Evolutionary conservation across 2,888 invertebrate species (phyloP), one percentile per base, ranked within the genome.

Genomic region (Chrysolina americana): DNA sequence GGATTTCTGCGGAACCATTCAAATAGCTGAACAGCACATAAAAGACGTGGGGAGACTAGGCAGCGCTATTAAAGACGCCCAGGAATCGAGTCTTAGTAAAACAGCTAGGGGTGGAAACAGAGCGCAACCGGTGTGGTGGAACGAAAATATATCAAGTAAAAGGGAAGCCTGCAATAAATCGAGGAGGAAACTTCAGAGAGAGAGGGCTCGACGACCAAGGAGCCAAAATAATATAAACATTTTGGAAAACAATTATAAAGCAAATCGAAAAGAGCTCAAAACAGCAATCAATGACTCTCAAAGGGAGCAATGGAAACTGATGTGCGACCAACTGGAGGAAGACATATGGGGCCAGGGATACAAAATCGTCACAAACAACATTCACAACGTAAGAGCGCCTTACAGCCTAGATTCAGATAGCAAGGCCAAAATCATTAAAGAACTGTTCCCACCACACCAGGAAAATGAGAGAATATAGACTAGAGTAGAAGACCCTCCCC

Each of bases 361-460:
- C 28, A 66, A 73, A 47, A 73, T 77, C 1, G 69, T 47, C 0
- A 70, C 10, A 2, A 63, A 65, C 10, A 65, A 47, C 17, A 17
- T 65, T 1, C 41, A 21, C 13, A 11, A 36, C 13, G 13, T 3
- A 11, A 10, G 11, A n/a, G 10, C 21, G 1, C 64, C 41, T 6
- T 64, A 64, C 19, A 41, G 19, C 1, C 6, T 71, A 0, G 0
- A 62, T 0, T 5, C 23, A 4, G 56, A 65, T 2, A 68, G 64
- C 9, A 59, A 63, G 19, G 36, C 15, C 17, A 19, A 56, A 28
- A 56, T 72, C 0, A 50, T 65, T 0, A 28, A 65, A 4, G 17
- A 64, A 2, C 68, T 75, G 15, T 75, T 72, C 19, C 66, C 68
- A 2, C 15, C 65, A 74, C 21, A 65, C 56, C 3, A 64, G 70